Percentiles rank a stretch among this genome's conserved stretches.
phyloP scores from a whole-genome alignment of 2,113 vertebrate species.

The Mesocricetus auratus region DNA sequence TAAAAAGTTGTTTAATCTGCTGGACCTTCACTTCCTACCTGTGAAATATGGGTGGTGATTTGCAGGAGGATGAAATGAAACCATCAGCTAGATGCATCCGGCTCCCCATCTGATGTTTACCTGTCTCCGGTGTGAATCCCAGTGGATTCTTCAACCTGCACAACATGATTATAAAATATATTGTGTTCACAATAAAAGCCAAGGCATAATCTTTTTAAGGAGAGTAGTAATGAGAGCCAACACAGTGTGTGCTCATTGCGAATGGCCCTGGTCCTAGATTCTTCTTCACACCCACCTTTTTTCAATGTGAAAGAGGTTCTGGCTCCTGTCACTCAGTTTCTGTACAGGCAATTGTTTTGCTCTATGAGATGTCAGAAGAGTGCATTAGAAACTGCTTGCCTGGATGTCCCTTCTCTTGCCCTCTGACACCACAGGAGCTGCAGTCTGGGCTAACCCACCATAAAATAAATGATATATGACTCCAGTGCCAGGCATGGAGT shows the following conservation, averaged over 20 bases:
- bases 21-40: not conserved
- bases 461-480: not conserved
- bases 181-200: not conserved
- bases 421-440: not conserved
- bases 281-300: not conserved
- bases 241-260: not conserved
- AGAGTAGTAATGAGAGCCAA: not conserved
- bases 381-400: not conserved
- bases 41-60: not conserved
- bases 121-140: not conserved
- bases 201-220: not conserved
- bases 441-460: not conserved
- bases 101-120: not conserved
- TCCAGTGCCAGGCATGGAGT: not conserved
- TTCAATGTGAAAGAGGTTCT: not conserved
- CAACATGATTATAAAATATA: not conserved
- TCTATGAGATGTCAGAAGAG: not conserved
- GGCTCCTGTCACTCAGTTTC: not conserved
- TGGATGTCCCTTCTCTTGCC: not conserved
- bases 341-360: not conserved
- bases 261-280: not conserved
- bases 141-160: not conserved
- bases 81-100: not conserved
- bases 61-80: not conserved
- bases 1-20: not conserved